These are phyloP conservation scores for Melipona quadrifasciata DNA, from an alignment of 1,140 invertebrate species.

Conservation along the genomic window DNA sequence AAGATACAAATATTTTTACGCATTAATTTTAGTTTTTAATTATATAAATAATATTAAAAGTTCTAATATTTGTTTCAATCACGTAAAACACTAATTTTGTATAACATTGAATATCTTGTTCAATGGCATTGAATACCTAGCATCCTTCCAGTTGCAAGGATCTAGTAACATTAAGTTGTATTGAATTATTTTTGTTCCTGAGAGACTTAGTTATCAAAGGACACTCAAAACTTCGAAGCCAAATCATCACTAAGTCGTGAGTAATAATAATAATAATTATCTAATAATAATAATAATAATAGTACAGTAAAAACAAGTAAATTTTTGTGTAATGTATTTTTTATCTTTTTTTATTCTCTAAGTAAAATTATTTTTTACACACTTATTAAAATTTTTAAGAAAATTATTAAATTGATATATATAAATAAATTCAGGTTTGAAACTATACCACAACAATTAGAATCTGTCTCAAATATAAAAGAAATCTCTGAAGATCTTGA, in stretches of 20 bases:
- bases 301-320: no score
- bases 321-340: neutral
- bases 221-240: neutral
- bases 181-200: slow-evolving; percentile 29
- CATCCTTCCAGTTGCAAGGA: neutral
- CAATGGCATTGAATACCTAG: no score
- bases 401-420: neutral
- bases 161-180: neutral
- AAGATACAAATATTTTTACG: neutral
- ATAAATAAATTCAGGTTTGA: slow-evolving; percentile 46
- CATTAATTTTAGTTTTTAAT: neutral
- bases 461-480: slow-evolving; percentile 50
- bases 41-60: neutral
- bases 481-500: slow-evolving; percentile 53
- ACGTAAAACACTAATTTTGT: neutral
- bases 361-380: neutral
- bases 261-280: slow-evolving; percentile 1
- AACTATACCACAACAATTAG: slow-evolving; percentile 36
- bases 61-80: neutral
- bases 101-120: neutral
- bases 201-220: slow-evolving; percentile 34
- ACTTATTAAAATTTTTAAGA: neutral
- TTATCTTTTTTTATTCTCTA: neutral
- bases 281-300: no score
- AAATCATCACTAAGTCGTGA: slow-evolving; percentile 37